Base-by-base conservation (phyloP, 2,797 vertebrate genomes). In the Menidia menidia region DNA sequence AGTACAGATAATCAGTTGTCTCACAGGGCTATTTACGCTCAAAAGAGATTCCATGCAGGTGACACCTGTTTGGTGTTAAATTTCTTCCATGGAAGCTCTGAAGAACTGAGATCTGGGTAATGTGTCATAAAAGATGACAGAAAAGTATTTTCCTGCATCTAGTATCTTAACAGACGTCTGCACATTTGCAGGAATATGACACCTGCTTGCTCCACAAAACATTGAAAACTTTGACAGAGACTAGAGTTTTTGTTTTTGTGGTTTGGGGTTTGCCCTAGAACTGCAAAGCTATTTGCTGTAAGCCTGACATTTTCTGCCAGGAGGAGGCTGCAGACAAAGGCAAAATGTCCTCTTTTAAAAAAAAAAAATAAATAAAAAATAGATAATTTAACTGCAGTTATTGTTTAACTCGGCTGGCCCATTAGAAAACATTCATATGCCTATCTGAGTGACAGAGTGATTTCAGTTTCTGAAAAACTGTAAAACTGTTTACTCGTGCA, bases 341-440 rank as follows among this genome's bases (percentile, higher is more conserved):
- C 6, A 51, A 25, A 25, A 25, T 25, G 1, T 25, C 25, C 25
- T 25, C 2, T 25, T 25, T 25, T 25, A n/a, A n/a, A n/a, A n/a
- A n/a, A n/a, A n/a, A n/a, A n/a, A n/a, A n/a, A n/a, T n/a, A n/a
- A n/a, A n/a, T 25, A 1, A 25, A 25, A 25, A 25, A 25, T 25
- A 39, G 4, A 39, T 39, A 39, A 39, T 39, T 3, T 39, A 39
- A 25, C 25, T 9, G 35, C 35, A 1, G 35, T 39, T 39, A 9
- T 39, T 9, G 5, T 39, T 39, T 39, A 39, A 39, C 52, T 66
- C 12, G 14, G 47, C 6, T 39, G 41, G 12, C 31, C 13, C 16
- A 33, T 47, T 52, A 62, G 11, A 56, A 42, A 75, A 60, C 18
- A 77, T 61, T 79, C 35, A 35, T 33, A 42, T 42, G 33, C 48